Base-by-base conservation (phyloP, 2,113 vertebrate species). In the Tachysurus vachellii region DNA sequence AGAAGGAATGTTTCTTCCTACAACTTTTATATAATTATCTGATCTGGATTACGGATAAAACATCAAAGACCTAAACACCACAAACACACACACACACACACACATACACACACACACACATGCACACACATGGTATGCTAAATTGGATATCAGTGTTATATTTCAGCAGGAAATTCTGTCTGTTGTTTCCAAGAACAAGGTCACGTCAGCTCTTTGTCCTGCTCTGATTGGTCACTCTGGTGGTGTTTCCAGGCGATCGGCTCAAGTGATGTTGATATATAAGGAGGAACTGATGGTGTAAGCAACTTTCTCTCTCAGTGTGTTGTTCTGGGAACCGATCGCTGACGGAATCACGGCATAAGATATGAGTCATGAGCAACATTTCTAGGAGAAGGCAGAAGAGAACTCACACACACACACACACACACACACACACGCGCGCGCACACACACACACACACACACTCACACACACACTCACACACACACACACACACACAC, bases 101-200 rank as follows among this genome's bases (percentile, higher is more conserved):
- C 47, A 36, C 36, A 36, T 2, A 50, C 5, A 50, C 47, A 5
- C 8, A 50, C 47, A 50, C 47, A 50, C 47, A 50, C 47, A 50
- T 3, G 4, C 47, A 50, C 47, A 36, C 8, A 50, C 5, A 9
- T 5, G 47, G 61, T 23, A 82, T 19, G 56, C 56, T 5, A 57
- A 57, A 57, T 19, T 0, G 14, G 14, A 19, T 57, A 17, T 57
- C 56, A 57, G 17, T 57, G 16, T 14, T 50, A 31, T 50, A 50
- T 50, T 50, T 50, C 36, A n/a, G 0, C 23, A 64, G 59, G 26
- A 64, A 61, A 28, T 80, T 50, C 47, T 50, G 47, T 42, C 10
- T 26, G 26, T 6, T 66, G 62, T 75, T 89, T 89, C 88, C 44
- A 87, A 62, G 88, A 88, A 87, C 47, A 82, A 66, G 28, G 80